Evolutionary conservation across 2,113 vertebrate species (phyloP).

Genomic region (Pyrgilauda ruficollis): DNA sequence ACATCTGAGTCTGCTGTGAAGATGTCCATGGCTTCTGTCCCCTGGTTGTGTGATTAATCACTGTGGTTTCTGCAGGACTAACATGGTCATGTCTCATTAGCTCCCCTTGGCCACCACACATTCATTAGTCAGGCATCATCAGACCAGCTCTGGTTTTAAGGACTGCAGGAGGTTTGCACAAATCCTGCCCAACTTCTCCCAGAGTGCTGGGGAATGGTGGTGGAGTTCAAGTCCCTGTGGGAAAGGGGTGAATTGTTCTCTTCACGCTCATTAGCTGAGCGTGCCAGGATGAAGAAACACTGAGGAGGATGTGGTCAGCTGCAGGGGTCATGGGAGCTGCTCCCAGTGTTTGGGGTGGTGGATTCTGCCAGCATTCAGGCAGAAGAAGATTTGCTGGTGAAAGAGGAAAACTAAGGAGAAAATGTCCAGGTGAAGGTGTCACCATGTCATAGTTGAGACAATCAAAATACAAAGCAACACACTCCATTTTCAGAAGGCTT

Average conservation of each 20-base stretch:
- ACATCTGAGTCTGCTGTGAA: background rate
- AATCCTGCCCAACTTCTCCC: background rate
- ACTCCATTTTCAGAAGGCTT: background rate
- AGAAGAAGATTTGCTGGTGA: background rate
- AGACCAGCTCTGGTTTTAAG: background rate
- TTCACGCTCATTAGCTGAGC: background rate
- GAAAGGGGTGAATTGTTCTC: background rate
- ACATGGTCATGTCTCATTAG: background rate
- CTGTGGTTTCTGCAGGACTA: background rate
- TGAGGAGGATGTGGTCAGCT: slow-evolving; percentile 34
- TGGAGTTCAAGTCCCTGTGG: background rate
- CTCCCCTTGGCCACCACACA: background rate
- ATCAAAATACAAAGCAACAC: background rate
- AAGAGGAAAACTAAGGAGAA: background rate
- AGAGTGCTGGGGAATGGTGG: background rate
- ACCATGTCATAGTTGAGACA: background rate
- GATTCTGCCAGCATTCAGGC: background rate
- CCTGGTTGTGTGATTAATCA: background rate
- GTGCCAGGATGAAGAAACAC: background rate
- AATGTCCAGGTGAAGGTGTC: background rate
- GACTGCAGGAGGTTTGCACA: background rate
- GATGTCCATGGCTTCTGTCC: background rate
- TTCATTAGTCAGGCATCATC: background rate
- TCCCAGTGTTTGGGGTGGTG: background rate
- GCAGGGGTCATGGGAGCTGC: background rate